Conservation (phyloP, 1,140 invertebrate species). For the Pygmarrhopalites habei region DNA sequence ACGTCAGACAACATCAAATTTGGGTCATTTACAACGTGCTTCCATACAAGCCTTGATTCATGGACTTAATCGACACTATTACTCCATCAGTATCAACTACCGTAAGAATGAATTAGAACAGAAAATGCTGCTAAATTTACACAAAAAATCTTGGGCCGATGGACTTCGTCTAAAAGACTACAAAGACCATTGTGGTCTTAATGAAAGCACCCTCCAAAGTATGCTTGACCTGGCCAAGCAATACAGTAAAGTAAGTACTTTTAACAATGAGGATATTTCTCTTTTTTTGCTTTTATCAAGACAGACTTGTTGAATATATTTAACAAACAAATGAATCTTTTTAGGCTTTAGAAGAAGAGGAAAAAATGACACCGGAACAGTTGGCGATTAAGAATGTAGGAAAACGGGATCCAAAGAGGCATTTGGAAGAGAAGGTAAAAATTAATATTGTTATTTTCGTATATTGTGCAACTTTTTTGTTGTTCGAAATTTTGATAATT, state of each 20-base stretch:
- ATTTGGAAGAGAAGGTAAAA: slow-evolving; percentile 93
- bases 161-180: slow-evolving; percentile 92
- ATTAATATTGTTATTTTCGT: too few relatives aligned
- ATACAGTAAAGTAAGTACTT: slow-evolving; percentile 79
- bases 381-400: slow-evolving; percentile 99
- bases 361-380: slow-evolving; percentile 99
- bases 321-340: too few relatives aligned
- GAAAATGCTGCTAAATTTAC: slow-evolving; percentile 97
- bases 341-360: slow-evolving; percentile 93
- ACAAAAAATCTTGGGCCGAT: slow-evolving; percentile 99
- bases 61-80: slow-evolving; percentile 97
- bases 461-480: too few relatives aligned
- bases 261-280: neutral
- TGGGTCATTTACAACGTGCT: slow-evolving; percentile 97
- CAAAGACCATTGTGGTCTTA: slow-evolving; percentile 82
- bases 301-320: neutral
- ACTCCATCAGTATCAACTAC: slow-evolving; percentile 99
- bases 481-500: neutral
- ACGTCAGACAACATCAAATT: slow-evolving; percentile 95
- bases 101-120: slow-evolving; percentile 98
- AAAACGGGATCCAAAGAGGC: slow-evolving; percentile 99
- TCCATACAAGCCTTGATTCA: slow-evolving; percentile 98
- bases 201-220: slow-evolving; percentile 86
- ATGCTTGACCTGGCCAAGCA: slow-evolving; percentile 97
- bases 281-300: neutral